Evolutionary conservation across 2,797 vertebrate species (phyloP), one percentile per base, ranked within the genome.

Genomic region (Argya squamiceps): DNA sequence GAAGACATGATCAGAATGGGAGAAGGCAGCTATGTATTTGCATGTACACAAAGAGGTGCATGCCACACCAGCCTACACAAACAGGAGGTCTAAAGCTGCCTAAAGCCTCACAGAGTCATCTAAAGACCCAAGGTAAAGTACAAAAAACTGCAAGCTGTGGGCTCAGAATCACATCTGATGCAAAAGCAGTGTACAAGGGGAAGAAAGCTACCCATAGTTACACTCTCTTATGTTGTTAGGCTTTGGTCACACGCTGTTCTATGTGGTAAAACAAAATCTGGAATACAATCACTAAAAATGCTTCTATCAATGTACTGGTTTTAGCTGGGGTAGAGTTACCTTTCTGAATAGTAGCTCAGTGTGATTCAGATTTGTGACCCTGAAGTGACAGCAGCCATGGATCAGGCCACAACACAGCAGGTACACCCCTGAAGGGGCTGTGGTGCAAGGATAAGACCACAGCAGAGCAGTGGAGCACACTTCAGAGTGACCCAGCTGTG

Each of bases 61-160:
- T 10, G 5, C 19, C 34, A 52, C 20, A 7, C 8, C 37, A 44
- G 44, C 37, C 75, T 53, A 19, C 44, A 39, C 26, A 52, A 47
- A 46, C 0, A 0, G 6, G 29, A 84, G 17, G 11, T 18, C 21
- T 67, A 56, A 79, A 85, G n/a, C 7, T 27, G 6, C 29, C 58
- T 50, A 36, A 60, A 83, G 74, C 23, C 29, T 65, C 1, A 0
- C 16, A 44, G 12, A 39, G 10, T 27, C 37, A 59, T 36, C 39
- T 73, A 55, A 89, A 71, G 27, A 29, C 11, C n/a, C 1, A 3
- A 76, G 63, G 30, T 9, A n/a, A 73, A 5, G 5, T 30, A 34
- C 2, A 2, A 37, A 41, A 24, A 36, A 27, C 46, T 29, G 23
- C 26, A 49, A 39, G 32, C 20, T 5, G 3, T 8, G 29, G 32